Conservation (phyloP, 2,113 vertebrate genomes). For the Brachyhypopomus gauderio region DNA sequence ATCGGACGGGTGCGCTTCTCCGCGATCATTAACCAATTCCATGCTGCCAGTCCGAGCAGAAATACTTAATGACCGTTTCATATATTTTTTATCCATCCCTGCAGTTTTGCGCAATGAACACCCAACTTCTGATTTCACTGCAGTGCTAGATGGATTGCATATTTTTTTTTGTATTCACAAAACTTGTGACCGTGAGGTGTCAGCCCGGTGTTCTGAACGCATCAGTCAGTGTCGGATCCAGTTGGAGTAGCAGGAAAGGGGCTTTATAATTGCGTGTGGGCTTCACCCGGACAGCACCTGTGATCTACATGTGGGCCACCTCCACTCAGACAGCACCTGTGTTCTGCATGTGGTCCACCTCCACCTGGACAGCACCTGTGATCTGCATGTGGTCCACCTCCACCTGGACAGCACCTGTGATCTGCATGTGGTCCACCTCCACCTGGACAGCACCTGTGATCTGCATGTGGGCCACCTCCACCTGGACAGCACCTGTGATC, state of each 20-base stretch:
- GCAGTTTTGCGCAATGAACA: slow-evolving; percentile 28
- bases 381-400: too few species aligned
- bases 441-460: not conserved
- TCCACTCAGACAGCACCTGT: too few species aligned
- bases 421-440: too few species aligned
- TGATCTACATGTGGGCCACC: not conserved
- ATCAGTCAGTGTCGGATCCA: slow-evolving; percentile 56
- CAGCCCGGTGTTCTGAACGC: slow-evolving; percentile 53
- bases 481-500: too few species aligned
- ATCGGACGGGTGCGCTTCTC: slow-evolving; percentile 54
- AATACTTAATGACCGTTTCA: slow-evolving; percentile 46
- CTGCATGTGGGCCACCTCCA: slow-evolving; percentile 7
- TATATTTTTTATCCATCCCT: slow-evolving; percentile 23
- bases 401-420: too few species aligned
- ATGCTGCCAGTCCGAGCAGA: slow-evolving; percentile 45
- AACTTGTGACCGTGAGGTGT: slow-evolving; percentile 49
- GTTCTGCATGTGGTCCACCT: too few species aligned
- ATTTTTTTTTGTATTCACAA: slow-evolving; percentile 61
- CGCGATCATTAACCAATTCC: slow-evolving; percentile 66
- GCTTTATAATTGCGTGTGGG: not conserved
- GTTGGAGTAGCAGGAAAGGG: slow-evolving; percentile 31
- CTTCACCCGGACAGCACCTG: slow-evolving; percentile 1
- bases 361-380: too few species aligned
- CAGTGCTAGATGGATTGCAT: slow-evolving; percentile 23
- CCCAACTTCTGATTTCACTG: slow-evolving; percentile 54